Evolutionary conservation across 1,140 invertebrate species (phyloP).

Genomic region (Orius laevigatus): DNA sequence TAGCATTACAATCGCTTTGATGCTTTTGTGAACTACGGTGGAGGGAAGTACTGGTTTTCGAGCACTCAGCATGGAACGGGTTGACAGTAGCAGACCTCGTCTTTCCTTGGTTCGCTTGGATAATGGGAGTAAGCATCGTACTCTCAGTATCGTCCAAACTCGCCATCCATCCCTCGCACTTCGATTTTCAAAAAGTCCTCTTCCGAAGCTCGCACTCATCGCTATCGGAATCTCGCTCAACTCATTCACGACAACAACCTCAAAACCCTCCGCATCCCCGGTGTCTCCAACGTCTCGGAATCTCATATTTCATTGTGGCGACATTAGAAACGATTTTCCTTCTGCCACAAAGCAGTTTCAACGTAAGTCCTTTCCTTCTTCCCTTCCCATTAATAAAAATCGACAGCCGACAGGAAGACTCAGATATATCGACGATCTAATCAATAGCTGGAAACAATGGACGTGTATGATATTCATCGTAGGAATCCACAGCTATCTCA

Average conservation of each 20-base stretch:
- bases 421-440: conserved; percentile 30
- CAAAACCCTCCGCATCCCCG: conserved; percentile 52
- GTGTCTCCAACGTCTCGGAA: conserved; percentile 71
- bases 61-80: conserved; percentile 76
- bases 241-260: conserved; percentile 33
- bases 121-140: conserved; percentile 64
- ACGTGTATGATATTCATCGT: conserved; percentile 43
- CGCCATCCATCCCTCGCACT: conserved; percentile 27
- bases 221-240: conserved; percentile 57
- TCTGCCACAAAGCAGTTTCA: conserved; percentile 1
- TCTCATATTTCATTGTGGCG: conserved; percentile 59
- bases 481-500: conserved; percentile 44
- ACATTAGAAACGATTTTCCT: conserved; percentile 45
- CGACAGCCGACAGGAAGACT: conserved; percentile 21
- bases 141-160: conserved; percentile 38
- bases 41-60: conserved; percentile 61
- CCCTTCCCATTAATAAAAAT: too few relatives aligned
- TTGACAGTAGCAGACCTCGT: conserved; percentile 70
- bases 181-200: conserved; percentile 28
- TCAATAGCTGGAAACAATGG: conserved; percentile 45
- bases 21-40: conserved; percentile 76
- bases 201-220: conserved; percentile 58
- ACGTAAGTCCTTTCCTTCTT: too few relatives aligned
- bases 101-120: conserved; percentile 80
- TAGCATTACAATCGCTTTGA: conserved; percentile 28